These are phyloP conservation scores for Leptinotarsa haldemani DNA, from an alignment of 2,888 invertebrate genomes.

Conservation along the genomic window DNA sequence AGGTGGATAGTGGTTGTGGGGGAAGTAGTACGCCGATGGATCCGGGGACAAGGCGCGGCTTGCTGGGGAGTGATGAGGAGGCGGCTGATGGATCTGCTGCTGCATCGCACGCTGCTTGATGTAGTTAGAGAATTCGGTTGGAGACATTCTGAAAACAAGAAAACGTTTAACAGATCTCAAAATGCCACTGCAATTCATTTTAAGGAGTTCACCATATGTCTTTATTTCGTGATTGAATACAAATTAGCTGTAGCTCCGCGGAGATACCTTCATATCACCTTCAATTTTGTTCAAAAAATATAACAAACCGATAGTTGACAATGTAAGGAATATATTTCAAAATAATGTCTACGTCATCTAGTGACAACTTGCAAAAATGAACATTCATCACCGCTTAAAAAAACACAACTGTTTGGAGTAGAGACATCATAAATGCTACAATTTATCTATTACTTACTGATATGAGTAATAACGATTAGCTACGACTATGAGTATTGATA, in stretches of 20 bases:
- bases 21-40: slow-evolving; percentile 74
- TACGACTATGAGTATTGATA: background rate
- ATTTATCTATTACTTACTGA: background rate
- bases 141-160: slow-evolving; percentile 83
- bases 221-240: no score
- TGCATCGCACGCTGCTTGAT: slow-evolving; percentile 94
- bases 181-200: background rate
- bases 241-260: no score
- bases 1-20: slow-evolving; percentile 69
- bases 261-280: no score
- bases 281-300: no score
- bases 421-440: background rate
- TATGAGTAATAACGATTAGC: background rate
- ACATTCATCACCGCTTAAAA: background rate
- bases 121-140: slow-evolving; percentile 97
- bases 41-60: slow-evolving; percentile 73
- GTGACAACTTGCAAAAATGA: no score
- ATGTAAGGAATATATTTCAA: no score
- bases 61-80: slow-evolving; percentile 67
- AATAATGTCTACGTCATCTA: no score
- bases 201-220: background rate
- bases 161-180: background rate
- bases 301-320: no score
- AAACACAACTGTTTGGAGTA: background rate
- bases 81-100: slow-evolving; percentile 67